phyloP scores from a whole-genome alignment of 2,888 invertebrate species.

The Salpingus planirostris region DNA sequence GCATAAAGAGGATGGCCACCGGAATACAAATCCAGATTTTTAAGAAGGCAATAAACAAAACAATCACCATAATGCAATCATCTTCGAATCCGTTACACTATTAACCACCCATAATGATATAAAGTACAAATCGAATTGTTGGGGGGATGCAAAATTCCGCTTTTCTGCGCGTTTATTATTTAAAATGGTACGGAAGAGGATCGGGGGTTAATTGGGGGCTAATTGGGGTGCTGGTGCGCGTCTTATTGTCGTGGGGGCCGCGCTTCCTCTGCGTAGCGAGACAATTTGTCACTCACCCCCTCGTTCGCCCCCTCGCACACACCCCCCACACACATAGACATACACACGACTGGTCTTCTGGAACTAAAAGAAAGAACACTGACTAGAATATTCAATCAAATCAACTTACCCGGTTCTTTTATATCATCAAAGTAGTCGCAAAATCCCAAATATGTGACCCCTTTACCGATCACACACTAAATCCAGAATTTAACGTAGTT shows the following conservation, averaged over 20 bases:
- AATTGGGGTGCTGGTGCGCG: too few species aligned
- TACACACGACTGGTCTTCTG: slow-evolving; percentile 39
- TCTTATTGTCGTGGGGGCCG: too few species aligned
- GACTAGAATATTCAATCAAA: slow-evolving; percentile 42
- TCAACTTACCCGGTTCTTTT: slow-evolving; percentile 36
- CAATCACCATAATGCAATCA: too few species aligned
- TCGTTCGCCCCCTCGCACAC: too few species aligned
- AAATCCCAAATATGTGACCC: slow-evolving; percentile 38
- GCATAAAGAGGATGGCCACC: slow-evolving; percentile 1
- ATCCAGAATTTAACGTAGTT: slow-evolving; percentile 25
- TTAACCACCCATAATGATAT: too few species aligned
- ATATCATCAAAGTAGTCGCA: slow-evolving; percentile 37
- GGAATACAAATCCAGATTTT: too few species aligned
- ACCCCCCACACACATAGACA: slow-evolving; percentile 19
- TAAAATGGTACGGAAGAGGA: slow-evolving; percentile 1
- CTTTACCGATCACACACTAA: slow-evolving; percentile 33
- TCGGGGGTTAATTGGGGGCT: slow-evolving; percentile 2
- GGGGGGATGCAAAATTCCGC: too few species aligned
- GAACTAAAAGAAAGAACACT: slow-evolving; percentile 39
- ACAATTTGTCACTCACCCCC: slow-evolving; percentile 15
- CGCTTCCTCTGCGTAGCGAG: slow-evolving; percentile 5
- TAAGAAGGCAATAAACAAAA: too few species aligned
- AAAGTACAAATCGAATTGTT: background rate
- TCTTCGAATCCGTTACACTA: too few species aligned
- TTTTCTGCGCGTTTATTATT: too few species aligned